Percentiles rank a stretch among this genome's conserved stretches.
phyloP scores from a whole-genome alignment of 2,888 invertebrate genomes.

The Leptura quadrifasciata region DNA sequence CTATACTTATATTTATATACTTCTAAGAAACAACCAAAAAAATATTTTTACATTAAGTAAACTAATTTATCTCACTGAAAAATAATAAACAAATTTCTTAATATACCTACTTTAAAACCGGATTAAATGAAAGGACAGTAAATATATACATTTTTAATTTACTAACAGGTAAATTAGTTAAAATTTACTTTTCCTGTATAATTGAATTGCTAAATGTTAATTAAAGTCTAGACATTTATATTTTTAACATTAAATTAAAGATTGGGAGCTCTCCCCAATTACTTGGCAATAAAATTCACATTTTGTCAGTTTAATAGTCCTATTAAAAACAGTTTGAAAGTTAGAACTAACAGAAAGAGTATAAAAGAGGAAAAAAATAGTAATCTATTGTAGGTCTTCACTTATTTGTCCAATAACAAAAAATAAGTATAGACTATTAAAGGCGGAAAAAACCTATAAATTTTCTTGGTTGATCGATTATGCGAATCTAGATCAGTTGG shows the following conservation, averaged over 20 bases:
- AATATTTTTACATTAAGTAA: too few species aligned
- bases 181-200: neutral
- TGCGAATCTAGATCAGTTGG: slow-evolving; percentile 55
- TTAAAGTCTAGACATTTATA: neutral
- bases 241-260: neutral
- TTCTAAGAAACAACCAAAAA: too few species aligned
- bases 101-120: neutral
- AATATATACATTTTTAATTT: neutral
- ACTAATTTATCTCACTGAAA: too few species aligned
- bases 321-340: slow-evolving; percentile 33
- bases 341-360: slow-evolving; percentile 13
- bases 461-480: slow-evolving; percentile 49
- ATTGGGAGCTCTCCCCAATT: neutral
- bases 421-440: slow-evolving; percentile 9
- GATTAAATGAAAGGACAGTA: neutral
- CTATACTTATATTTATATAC: too few species aligned
- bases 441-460: slow-evolving; percentile 34
- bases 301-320: slow-evolving; percentile 1
- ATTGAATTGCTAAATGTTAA: neutral
- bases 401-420: slow-evolving; percentile 19
- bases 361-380: slow-evolving; percentile 15
- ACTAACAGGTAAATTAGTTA: neutral
- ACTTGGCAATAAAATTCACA: neutral
- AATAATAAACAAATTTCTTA: too few species aligned
- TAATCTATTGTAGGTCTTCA: slow-evolving; percentile 36